A percentile compares a stretch with the other conserved stretches of the same genome.
phyloP scores from a whole-genome alignment of 23 tunicate genomes.

The Diplosoma virens region DNA sequence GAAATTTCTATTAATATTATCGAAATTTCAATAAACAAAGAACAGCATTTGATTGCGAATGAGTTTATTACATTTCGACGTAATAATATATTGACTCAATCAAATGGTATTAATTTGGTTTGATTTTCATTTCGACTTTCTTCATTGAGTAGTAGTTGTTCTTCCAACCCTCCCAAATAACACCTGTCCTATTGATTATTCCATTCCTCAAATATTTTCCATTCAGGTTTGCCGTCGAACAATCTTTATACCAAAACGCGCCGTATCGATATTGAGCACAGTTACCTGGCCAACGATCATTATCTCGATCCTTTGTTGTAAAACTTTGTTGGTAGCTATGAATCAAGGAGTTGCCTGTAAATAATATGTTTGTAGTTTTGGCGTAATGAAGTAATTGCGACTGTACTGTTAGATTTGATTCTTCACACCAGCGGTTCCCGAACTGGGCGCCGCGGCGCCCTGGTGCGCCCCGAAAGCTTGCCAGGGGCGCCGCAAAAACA shows the following conservation, averaged over 20 bases:
- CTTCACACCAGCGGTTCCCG: too few species aligned
- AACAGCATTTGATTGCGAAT: too few species aligned
- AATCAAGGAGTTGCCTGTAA: background rate
- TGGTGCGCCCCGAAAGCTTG: too few species aligned
- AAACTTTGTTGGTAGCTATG: background rate
- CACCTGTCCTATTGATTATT: background rate
- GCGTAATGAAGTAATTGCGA: too few species aligned
- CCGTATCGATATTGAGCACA: background rate
- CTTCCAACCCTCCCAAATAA: background rate
- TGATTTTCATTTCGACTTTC: background rate
- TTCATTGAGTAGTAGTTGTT: background rate
- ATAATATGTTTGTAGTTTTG: too few species aligned
- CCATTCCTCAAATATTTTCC: background rate
- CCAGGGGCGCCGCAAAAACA: too few species aligned
- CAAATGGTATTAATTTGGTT: background rate
- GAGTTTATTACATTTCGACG: too few species aligned
- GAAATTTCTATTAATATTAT: too few species aligned
- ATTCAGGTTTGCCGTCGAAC: background rate
- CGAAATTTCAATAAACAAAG: too few species aligned
- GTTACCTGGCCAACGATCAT: background rate
- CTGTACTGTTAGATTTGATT: too few species aligned
- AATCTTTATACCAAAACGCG: background rate
- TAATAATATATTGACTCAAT: too few species aligned
- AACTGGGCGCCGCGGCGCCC: too few species aligned
- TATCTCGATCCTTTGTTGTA: background rate